Base-by-base conservation (phyloP, 1,140 invertebrate species). In the Drosophila sulfurigaster region DNA sequence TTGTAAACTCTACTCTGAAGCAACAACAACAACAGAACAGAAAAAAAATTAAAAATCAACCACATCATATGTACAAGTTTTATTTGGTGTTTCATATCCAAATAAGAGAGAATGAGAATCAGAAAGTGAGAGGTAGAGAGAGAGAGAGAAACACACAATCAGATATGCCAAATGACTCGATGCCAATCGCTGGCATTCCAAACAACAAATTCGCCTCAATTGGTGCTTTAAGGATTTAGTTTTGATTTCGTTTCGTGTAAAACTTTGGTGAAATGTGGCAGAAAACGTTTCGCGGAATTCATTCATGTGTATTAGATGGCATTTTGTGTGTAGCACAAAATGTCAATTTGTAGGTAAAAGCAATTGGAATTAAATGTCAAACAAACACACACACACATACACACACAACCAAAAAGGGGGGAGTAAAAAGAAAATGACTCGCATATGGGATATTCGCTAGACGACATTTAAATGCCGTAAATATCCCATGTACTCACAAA, bases 331-430 rank as follows among this genome's bases (percentile, higher is more conserved):
- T 57, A 75, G 78, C 75, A 77, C 65, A 72, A 78, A 87, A 78
- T 80, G 80, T 88, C 83, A 87, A 87, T 88, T 88, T 87, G 80
- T 82, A 88, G 83, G 80, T 75, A 89, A 88, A 78, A 66, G 83
- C 83, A 88, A 88, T 87, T 83, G 77, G 83, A 82, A 87, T 87
- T 88, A 83, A 82, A 88, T 75, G 83, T 87, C 83, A 80, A 75
- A 83, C 80, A 75, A 68, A 75, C 46, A 75, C 63, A 79, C 69
- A 73, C 3, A 75, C 59, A 79, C 69, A 73, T 1, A 77, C 35
- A 67, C 41, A 69, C 52, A 52, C 13, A 32, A 32, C 7, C 30
- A 32, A 10, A 10, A 8, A 11, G 35, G 7, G 8, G 35, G 35
- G 10, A 38, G 35, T 8, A 32, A 5, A 32, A 8, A 8, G 35